A percentile compares a stretch with the other conserved stretches of the same genome.
Evolutionary conservation across 2,113 vertebrate species (phyloP).

Genomic region (Grammomys dolichurus): DNA sequence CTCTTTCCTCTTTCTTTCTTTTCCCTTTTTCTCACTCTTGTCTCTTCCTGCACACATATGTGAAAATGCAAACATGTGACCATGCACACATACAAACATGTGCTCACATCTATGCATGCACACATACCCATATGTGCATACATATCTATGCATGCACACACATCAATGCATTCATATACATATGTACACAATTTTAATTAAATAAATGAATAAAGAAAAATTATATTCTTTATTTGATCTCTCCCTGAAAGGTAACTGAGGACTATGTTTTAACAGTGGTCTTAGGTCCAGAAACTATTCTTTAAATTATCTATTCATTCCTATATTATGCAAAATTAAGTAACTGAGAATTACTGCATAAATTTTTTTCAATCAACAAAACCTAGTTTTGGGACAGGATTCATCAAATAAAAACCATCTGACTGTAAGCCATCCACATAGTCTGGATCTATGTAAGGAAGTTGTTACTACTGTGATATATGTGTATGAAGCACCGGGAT

Average conservation of each 20-base stretch:
- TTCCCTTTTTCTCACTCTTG: neutral
- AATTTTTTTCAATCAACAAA: conserved; percentile 31
- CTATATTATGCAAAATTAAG: neutral
- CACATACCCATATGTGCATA: neutral
- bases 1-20: neutral
- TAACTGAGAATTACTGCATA: neutral
- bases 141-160: neutral
- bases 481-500: neutral
- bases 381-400: neutral
- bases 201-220: neutral
- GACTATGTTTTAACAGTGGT: neutral
- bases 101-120: neutral
- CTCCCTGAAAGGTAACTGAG: neutral
- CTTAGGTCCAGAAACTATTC: neutral
- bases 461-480: neutral
- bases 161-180: neutral
- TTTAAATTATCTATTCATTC: neutral
- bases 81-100: neutral
- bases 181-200: neutral
- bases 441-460: conserved; percentile 1
- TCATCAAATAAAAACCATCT: neutral
- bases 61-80: neutral
- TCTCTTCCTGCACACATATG: neutral
- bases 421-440: neutral
- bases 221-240: neutral